Conservation (phyloP, 1,140 invertebrate species). For the Muscidifurax raptorellus region DNA sequence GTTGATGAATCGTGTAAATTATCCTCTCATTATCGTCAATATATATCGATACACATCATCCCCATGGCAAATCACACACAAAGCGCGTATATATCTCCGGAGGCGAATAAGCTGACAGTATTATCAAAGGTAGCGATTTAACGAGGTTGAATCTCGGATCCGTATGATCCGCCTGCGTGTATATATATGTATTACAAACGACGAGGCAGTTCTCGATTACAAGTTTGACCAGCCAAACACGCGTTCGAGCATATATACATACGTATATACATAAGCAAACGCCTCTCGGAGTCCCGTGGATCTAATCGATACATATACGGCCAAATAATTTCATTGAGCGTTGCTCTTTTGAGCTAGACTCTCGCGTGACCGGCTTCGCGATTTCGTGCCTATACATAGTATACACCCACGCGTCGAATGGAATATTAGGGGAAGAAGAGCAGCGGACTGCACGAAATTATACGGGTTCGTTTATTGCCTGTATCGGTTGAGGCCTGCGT, state of each 20-base stretch:
- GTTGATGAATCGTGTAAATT: no score
- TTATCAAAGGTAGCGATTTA: background rate
- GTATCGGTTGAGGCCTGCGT: background rate
- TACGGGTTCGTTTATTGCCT: background rate
- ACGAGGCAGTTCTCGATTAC: background rate
- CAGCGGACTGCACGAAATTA: constrained; percentile 17
- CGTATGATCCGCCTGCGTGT: background rate
- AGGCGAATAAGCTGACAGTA: no score
- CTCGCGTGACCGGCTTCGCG: constrained; percentile 13
- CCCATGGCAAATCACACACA: no score
- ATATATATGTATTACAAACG: background rate
- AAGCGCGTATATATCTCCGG: no score
- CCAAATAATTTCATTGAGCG: constrained; percentile 6
- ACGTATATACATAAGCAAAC: background rate
- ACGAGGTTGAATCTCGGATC: background rate
- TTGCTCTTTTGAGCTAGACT: background rate
- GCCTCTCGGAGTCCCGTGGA: background rate
- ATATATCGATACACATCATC: no score
- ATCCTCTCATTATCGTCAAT: no score
- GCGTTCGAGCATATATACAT: no score
- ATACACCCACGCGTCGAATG: no score
- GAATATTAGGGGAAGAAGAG: background rate
- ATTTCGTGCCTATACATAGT: background rate
- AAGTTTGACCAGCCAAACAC: background rate
- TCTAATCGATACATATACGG: background rate